Conservation (phyloP, 2,888 invertebrate species). For the Sarcophaga rosellei region DNA sequence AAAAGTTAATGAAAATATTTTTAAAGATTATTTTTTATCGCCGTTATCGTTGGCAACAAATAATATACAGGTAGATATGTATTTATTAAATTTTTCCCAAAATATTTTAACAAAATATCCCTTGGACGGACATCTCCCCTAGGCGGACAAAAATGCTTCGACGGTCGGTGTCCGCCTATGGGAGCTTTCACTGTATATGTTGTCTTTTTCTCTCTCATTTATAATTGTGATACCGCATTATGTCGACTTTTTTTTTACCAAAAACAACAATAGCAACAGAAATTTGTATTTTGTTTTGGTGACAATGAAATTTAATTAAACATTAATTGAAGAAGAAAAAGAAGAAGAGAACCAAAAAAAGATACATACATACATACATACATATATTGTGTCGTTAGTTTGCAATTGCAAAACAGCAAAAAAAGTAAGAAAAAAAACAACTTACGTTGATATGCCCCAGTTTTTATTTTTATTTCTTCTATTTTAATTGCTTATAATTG, state of each 20-base stretch:
- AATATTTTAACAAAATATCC: no score
- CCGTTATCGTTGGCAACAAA: no score
- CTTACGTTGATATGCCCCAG: conserved; percentile 12
- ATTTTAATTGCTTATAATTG: conserved; percentile 27
- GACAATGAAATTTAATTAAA: conserved; percentile 66
- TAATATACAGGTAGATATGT: no score
- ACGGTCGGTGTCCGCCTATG: no score
- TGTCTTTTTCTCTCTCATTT: neutral
- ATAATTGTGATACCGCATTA: neutral
- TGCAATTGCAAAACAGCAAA: neutral
- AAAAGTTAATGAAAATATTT: no score
- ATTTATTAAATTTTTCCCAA: no score
- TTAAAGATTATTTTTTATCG: no score
- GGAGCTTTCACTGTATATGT: no score
- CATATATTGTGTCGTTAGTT: neutral
- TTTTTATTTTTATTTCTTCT: conserved; percentile 27
- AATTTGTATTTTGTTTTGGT: conserved; percentile 18
- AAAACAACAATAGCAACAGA: neutral
- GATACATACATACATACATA: conserved; percentile 14
- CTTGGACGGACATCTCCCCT: no score
- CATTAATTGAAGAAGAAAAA: conserved; percentile 50
- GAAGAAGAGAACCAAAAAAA: neutral
- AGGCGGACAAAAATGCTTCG: no score
- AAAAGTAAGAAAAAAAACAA: conserved; percentile 9
- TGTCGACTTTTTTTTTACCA: neutral